Percentiles rank a stretch among this genome's conserved stretches.
These are phyloP conservation scores for Pyrochroa serraticornis DNA, from an alignment of 2,888 invertebrate species.

Conservation along the genomic window DNA sequence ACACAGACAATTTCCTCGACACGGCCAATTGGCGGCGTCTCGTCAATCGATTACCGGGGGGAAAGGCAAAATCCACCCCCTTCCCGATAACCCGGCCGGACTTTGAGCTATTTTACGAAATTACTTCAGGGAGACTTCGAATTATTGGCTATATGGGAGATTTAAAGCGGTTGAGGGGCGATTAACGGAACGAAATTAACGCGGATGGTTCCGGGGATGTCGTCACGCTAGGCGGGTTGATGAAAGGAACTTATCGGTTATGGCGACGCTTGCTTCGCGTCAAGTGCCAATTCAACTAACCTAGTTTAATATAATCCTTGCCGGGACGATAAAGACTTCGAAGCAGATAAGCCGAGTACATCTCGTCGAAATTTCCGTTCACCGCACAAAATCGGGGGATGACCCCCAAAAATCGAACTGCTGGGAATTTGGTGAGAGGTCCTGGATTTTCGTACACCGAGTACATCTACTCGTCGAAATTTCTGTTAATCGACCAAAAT, in stretches of 20 bases:
- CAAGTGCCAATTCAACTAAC: slow-evolving; percentile 14
- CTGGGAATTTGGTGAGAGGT: too few relatives aligned
- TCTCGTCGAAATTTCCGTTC: slow-evolving; percentile 8
- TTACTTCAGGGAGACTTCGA: not conserved
- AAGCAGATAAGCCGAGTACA: slow-evolving; percentile 6
- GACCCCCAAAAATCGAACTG: too few relatives aligned
- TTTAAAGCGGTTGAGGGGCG: too few relatives aligned
- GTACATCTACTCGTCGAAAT: too few relatives aligned
- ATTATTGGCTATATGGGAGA: too few relatives aligned
- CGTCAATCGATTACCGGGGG: slow-evolving; percentile 25
- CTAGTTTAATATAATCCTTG: slow-evolving; percentile 15
- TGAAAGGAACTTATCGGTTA: slow-evolving; percentile 17
- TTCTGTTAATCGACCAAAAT: too few relatives aligned
- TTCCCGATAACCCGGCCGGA: slow-evolving; percentile 12
- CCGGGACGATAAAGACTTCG: slow-evolving; percentile 7
- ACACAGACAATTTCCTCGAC: slow-evolving; percentile 22
- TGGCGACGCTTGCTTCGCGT: slow-evolving; percentile 8
- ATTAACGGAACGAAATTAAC: too few relatives aligned
- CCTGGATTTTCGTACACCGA: too few relatives aligned
- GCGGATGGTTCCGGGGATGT: slow-evolving; percentile 5
- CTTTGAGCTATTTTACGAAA: slow-evolving; percentile 11
- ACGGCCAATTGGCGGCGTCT: slow-evolving; percentile 20
- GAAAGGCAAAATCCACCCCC: slow-evolving; percentile 9
- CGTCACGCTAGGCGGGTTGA: slow-evolving; percentile 8
- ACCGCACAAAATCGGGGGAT: too few relatives aligned